phyloP scores from a whole-genome alignment of 2,888 invertebrate species.

The Itoplectis maculator region DNA sequence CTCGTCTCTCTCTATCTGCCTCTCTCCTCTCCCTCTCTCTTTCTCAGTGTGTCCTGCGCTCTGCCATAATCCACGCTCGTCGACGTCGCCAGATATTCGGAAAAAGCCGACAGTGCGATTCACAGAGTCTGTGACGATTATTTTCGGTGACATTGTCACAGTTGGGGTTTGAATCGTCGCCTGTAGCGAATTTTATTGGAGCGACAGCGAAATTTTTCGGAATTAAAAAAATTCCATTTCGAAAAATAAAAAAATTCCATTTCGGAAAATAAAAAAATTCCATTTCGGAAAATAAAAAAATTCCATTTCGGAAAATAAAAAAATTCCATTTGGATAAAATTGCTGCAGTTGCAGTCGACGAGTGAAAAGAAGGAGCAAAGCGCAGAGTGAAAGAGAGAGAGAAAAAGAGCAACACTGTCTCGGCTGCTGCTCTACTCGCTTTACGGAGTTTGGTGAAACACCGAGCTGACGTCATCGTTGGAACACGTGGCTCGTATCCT shows the following conservation, averaged over 20 bases:
- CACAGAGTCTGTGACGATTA: neutral
- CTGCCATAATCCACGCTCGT: neutral
- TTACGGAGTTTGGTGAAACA: constrained; percentile 64
- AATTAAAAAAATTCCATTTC: neutral
- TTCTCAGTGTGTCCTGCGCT: neutral
- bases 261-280: too few relatives aligned
- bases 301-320: too few relatives aligned
- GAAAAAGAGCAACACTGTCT: constrained; percentile 30
- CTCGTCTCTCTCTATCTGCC: too few relatives aligned
- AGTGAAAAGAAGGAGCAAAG: neutral
- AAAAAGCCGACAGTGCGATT: neutral
- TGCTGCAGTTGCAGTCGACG: neutral
- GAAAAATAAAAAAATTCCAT: neutral
- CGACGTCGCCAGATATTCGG: neutral
- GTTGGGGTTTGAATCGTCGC: too few relatives aligned
- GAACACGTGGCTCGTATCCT: constrained; percentile 74
- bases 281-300: too few relatives aligned
- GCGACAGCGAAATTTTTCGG: too few relatives aligned
- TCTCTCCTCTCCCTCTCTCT: too few relatives aligned
- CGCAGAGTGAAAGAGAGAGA: neutral
- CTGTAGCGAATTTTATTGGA: too few relatives aligned
- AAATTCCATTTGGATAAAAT: too few relatives aligned
- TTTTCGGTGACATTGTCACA: neutral
- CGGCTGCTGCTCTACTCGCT: constrained; percentile 48
- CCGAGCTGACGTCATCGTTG: constrained; percentile 69